A percentile compares a stretch with the other conserved stretches of the same genome.
phyloP scores from a whole-genome alignment of 2,888 invertebrate species.

The Ceriagrion tenellum region DNA sequence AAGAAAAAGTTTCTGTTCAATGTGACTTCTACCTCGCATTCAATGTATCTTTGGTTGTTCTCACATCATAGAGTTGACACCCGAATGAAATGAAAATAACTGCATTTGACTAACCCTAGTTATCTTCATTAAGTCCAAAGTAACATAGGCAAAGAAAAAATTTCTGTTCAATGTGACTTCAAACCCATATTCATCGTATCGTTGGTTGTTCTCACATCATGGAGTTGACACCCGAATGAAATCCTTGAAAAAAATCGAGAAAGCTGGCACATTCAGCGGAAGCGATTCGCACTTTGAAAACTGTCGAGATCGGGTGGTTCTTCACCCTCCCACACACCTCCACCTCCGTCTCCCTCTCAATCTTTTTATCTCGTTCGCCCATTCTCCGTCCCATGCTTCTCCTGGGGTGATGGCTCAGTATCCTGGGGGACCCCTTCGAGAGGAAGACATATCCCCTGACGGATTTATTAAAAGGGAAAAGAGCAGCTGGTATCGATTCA shows the following conservation, averaged over 20 bases:
- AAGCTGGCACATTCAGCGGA: neutral
- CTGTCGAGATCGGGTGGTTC: neutral
- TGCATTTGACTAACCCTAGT: too few species aligned
- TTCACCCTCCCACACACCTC: neutral
- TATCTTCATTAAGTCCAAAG: too few species aligned
- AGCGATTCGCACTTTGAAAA: neutral
- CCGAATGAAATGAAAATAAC: too few species aligned
- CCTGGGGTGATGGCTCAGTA: neutral
- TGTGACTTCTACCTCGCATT: too few species aligned
- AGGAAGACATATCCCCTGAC: neutral
- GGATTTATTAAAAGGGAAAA: conserved; percentile 35
- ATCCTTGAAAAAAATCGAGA: neutral
- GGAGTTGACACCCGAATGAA: too few species aligned
- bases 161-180: too few species aligned
- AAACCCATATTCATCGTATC: too few species aligned
- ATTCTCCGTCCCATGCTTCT: neutral
- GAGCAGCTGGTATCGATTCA: conserved; percentile 24
- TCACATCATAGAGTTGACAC: too few species aligned
- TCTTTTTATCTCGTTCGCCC: neutral
- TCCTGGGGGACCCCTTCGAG: neutral
- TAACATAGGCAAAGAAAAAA: too few species aligned
- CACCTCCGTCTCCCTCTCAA: neutral
- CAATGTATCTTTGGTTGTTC: too few species aligned
- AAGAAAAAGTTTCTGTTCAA: too few species aligned
- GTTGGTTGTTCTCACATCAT: too few species aligned